Evolutionary conservation across 2,888 invertebrate species (phyloP).

Genomic region (Eupeodes latifasciatus): DNA sequence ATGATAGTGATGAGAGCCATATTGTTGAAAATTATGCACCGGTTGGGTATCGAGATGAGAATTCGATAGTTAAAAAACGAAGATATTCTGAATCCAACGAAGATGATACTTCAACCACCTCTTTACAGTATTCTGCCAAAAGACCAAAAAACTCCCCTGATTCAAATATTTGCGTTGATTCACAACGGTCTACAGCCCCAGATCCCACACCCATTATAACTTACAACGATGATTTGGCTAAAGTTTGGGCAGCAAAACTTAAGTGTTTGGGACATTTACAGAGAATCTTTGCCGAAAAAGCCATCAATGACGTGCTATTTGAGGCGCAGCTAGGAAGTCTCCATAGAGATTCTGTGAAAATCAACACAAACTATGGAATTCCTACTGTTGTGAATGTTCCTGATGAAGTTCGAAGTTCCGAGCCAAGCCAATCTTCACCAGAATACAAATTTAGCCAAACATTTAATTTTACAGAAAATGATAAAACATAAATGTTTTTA

Average conservation of each 20-base stretch:
- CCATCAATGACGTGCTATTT: constrained; percentile 82
- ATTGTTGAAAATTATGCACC: neutral
- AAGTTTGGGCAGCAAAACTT: constrained; percentile 82
- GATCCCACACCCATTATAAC: neutral
- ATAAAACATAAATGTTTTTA: neutral
- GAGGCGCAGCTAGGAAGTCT: constrained; percentile 82
- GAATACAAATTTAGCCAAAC: constrained; percentile 68
- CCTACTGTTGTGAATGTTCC: neutral
- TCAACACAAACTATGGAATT: constrained; percentile 76
- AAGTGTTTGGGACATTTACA: constrained; percentile 81
- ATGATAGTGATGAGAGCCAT: constrained; percentile 16
- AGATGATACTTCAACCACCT: neutral
- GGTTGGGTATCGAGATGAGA: neutral
- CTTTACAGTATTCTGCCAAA: neutral
- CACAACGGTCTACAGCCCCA: neutral
- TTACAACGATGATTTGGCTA: constrained; percentile 77
- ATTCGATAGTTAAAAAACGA: constrained; percentile 21
- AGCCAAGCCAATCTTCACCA: constrained; percentile 54
- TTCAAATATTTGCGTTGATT: neutral
- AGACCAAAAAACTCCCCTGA: neutral
- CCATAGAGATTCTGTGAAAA: constrained; percentile 82
- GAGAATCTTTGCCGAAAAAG: constrained; percentile 82
- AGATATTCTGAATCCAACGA: constrained; percentile 44
- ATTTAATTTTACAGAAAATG: constrained; percentile 40
- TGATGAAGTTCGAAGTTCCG: neutral